phyloP scores from a whole-genome alignment of 2,113 vertebrate species.

The Triplophysa siluroides region DNA sequence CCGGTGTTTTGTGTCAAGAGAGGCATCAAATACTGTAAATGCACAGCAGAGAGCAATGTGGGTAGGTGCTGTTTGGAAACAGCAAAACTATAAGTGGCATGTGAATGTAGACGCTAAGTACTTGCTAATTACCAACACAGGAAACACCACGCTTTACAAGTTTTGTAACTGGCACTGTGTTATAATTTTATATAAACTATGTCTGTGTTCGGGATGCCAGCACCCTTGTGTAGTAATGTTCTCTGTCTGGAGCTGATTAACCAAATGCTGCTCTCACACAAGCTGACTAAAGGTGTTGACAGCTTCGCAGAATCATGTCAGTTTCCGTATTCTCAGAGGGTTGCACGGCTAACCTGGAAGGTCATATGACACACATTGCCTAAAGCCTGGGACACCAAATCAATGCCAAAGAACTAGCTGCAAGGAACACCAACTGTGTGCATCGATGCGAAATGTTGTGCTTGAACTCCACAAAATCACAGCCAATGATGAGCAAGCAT shows the following conservation, averaged over 20 bases:
- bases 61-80: neutral
- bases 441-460: too few species aligned
- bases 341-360: conserved; percentile 7
- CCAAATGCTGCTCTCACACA: neutral
- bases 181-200: conserved; percentile 7
- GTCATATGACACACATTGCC: conserved; percentile 52
- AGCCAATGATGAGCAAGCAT: too few species aligned
- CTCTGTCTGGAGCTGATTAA: conserved; percentile 36
- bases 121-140: neutral
- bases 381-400: conserved; percentile 12
- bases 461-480: too few species aligned
- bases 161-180: neutral
- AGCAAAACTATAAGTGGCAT: conserved; percentile 6
- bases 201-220: neutral
- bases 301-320: conserved; percentile 36
- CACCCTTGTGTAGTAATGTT: neutral
- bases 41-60: neutral
- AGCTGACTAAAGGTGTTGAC: conserved; percentile 17
- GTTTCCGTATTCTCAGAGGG: conserved; percentile 11
- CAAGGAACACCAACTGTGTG: too few species aligned
- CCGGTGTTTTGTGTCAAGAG: conserved; percentile 24
- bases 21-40: conserved; percentile 5
- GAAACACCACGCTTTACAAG: neutral
- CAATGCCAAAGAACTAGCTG: neutral
- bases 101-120: neutral